phyloP scores from a whole-genome alignment of 2,888 invertebrate species.

The Seladonia tumulorum region DNA sequence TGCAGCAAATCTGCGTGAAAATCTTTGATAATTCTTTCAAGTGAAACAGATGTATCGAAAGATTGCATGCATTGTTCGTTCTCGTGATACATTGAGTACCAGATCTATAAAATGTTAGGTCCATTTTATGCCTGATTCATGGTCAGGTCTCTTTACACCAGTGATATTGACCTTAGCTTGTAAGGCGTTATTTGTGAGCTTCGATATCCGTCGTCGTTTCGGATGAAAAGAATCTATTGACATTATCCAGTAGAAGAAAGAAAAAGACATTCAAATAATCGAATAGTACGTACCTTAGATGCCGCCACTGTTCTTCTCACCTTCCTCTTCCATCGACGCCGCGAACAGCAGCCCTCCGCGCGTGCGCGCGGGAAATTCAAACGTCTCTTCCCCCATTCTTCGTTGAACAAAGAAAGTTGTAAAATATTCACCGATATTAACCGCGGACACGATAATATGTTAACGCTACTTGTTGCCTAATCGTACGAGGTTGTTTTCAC shows the following conservation, averaged over 20 bases:
- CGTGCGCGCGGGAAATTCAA: background rate
- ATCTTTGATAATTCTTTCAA: background rate
- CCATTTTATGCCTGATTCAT: background rate
- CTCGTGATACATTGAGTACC: background rate
- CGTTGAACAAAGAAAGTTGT: background rate
- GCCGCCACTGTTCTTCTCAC: conserved; percentile 23
- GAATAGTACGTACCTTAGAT: conserved; percentile 44
- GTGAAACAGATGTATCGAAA: background rate
- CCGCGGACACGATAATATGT: background rate
- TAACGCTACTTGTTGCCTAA: background rate
- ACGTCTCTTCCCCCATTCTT: background rate
- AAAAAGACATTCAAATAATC: conserved; percentile 45
- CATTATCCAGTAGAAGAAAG: conserved; percentile 39
- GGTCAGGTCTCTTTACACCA: conserved; percentile 30
- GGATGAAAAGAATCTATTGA: conserved; percentile 30
- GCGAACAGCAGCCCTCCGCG: conserved; percentile 23
- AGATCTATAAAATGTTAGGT: background rate
- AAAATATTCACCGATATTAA: background rate
- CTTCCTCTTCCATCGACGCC: conserved; percentile 8
- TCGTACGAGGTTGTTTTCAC: background rate
- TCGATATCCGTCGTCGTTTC: conserved; percentile 27
- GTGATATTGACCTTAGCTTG: conserved; percentile 52
- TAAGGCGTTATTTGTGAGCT: conserved; percentile 51
- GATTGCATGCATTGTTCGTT: background rate
- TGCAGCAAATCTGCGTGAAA: background rate